Base-by-base conservation (phyloP, 2,113 vertebrate species). In the Panthera uncia region DNA sequence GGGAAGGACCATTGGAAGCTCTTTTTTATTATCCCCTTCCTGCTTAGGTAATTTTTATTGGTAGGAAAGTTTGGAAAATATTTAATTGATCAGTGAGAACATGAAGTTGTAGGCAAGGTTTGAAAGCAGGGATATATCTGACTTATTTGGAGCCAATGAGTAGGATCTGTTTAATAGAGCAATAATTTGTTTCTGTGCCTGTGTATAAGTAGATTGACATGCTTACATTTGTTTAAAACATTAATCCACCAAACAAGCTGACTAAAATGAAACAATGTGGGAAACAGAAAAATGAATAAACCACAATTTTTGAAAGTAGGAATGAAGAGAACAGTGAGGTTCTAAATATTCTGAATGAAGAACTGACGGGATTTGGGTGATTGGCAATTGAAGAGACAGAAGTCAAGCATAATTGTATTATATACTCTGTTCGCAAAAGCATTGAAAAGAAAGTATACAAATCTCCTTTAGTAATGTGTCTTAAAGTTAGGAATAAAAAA, bases 401-500 rank as follows among this genome's bases (percentile, higher is more conserved):
- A 69, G 45, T 79, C 80, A 97, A 85, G 33, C 33, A 90, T 91
- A 88, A 87, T n/a, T 92, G 36, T 97, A 10, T 91, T 76, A 81
- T 80, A 65, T 66, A 93, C 3, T 65, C n/a, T 96, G 86, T 63
- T 66, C 10, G 79, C 80, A 65, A 89, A 92, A 81, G 38, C 82
- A 23, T 85, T 85, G 27, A 84, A 84, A 88, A 63, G 80, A 90
- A 83, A 86, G 8, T 78, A 27, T 76, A 48, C 86, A 7, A 50
- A 38, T 79, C 18, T 93, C 15, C 45, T 88, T 95, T 63, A 86
- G 80, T 68, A 92, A 61, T 4, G 45, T 92, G 6, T 15, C 65
- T 96, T 84, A 90, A 95, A 65, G 85, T 87, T 95, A 52, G 38
- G 7, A 95, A 79, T 95, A 38, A 48, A 86, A 97, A 96, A 66